Conservation (phyloP, 2,888 invertebrate species). For the Lasioglossum leucozonium region DNA sequence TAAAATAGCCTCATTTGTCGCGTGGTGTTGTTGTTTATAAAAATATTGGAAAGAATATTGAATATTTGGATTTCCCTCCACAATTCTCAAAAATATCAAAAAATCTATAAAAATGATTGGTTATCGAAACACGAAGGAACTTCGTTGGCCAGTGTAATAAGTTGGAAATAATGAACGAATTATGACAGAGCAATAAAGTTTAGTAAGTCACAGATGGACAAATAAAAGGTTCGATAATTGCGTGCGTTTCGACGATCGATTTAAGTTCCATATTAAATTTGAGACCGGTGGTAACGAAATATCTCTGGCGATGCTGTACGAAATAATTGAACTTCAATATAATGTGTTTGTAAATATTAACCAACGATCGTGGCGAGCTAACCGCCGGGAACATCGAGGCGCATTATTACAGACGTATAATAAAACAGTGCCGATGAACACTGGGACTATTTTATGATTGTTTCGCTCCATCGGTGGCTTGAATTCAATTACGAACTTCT, state of each 20-base stretch:
- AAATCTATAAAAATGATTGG: too few species aligned
- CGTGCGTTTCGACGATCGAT: neutral
- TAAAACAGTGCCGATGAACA: neutral
- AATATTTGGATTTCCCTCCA: too few species aligned
- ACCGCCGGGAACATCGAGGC: neutral
- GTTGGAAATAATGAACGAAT: conserved; percentile 36
- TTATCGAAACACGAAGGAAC: neutral
- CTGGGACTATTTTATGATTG: conserved; percentile 7
- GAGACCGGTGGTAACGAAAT: neutral
- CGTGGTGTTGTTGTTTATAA: too few species aligned
- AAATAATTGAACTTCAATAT: neutral
- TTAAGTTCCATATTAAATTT: conserved; percentile 17
- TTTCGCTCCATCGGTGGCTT: neutral
- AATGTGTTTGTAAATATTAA: conserved; percentile 30
- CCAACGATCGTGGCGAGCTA: neutral
- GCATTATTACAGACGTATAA: neutral
- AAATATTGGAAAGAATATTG: too few species aligned
- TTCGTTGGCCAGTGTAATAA: neutral
- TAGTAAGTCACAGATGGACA: conserved; percentile 33
- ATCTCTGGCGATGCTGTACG: neutral
- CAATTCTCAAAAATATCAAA: too few species aligned
- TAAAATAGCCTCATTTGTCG: too few species aligned
- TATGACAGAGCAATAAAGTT: conserved; percentile 25
- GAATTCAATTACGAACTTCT: conserved; percentile 22
- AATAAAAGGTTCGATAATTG: conserved; percentile 22